These are phyloP conservation scores for Actinemys pallida DNA, from an alignment of 2,113 vertebrate genomes.

Conservation along the genomic window DNA sequence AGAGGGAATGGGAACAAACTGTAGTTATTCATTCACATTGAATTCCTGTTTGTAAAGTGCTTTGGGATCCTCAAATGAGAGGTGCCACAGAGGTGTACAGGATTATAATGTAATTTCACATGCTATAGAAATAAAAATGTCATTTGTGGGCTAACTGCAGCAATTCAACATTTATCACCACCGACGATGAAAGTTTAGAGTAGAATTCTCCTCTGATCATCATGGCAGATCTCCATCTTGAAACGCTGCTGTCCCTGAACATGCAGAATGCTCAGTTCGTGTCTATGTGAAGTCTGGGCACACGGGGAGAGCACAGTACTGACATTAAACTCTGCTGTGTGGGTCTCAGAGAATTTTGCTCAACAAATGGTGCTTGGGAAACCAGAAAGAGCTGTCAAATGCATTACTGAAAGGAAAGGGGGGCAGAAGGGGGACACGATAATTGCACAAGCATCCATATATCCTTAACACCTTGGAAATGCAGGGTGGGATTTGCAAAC, in stretches of 20 bases:
- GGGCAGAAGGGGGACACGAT: neutral
- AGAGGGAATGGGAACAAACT: conserved; percentile 53
- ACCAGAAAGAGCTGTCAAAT: neutral
- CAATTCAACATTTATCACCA: neutral
- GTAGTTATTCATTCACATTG: conserved; percentile 42
- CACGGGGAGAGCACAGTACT: neutral
- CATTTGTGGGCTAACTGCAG: neutral
- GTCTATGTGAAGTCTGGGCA: neutral
- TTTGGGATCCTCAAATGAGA: neutral
- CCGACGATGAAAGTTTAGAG: neutral
- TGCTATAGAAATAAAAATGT: neutral
- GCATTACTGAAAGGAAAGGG: neutral
- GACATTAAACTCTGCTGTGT: neutral
- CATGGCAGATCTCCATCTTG: neutral
- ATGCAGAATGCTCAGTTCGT: neutral
- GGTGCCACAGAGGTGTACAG: neutral
- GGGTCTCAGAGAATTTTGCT: neutral
- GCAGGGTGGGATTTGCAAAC: neutral
- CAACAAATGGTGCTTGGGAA: neutral
- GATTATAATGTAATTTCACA: neutral
- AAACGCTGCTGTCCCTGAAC: neutral
- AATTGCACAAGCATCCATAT: neutral
- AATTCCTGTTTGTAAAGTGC: neutral
- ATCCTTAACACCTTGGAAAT: neutral
- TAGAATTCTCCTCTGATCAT: neutral